These are phyloP conservation scores for Aptenodytes forsteri DNA, from an alignment of 2,113 vertebrate species.

Conservation along the genomic window DNA sequence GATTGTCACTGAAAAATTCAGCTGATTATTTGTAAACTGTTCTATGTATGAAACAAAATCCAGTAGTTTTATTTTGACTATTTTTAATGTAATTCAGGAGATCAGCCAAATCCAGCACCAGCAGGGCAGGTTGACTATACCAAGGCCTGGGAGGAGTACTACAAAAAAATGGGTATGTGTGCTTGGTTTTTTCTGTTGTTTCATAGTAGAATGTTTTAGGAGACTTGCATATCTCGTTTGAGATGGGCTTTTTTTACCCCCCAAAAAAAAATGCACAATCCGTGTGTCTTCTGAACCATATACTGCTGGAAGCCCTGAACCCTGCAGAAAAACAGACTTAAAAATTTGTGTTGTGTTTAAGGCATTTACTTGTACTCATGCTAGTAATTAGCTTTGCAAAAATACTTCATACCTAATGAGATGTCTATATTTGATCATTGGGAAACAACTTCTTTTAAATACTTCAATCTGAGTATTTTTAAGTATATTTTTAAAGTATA, in stretches of 20 bases:
- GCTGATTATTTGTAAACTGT: neutral
- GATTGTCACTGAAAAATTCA: neutral
- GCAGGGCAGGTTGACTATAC: constrained; percentile 98
- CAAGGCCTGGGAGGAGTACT: constrained; percentile 99
- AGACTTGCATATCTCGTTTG: accelerated
- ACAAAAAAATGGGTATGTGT: constrained; percentile 97
- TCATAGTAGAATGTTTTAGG: neutral
- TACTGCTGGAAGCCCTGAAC: neutral
- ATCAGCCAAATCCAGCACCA: constrained; percentile 95
- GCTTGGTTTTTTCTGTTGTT: neutral
- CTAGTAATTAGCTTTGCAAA: neutral
- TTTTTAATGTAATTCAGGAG: constrained; percentile 78
- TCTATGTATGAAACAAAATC: neutral
- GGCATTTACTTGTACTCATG: neutral
- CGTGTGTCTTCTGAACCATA: neutral
- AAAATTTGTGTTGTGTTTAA: neutral
- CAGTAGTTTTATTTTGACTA: neutral
- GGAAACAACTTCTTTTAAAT: neutral
- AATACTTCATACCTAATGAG: neutral
- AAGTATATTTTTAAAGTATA: neutral
- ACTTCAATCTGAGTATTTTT: neutral
- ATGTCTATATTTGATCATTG: neutral
- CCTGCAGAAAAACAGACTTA: neutral
- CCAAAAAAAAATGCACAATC: accelerated
- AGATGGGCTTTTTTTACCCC: neutral